phyloP scores from a whole-genome alignment of 2,797 vertebrate genomes.

The Platyrinchus mystaceus region DNA sequence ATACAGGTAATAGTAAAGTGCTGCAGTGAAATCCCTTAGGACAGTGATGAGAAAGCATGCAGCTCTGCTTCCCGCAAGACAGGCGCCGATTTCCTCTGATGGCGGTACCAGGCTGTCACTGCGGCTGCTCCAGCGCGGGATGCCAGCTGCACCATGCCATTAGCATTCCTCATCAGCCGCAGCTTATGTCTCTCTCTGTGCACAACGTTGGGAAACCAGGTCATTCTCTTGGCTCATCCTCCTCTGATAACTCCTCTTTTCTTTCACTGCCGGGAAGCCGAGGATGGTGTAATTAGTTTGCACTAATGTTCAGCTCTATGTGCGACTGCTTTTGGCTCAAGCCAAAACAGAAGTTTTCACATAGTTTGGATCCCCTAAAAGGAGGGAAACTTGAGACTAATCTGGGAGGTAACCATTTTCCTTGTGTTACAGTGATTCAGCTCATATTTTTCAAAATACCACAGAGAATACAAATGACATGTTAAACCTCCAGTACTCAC shows the following conservation, averaged over 20 bases:
- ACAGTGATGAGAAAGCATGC: not conserved
- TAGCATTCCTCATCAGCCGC: constrained; percentile 35
- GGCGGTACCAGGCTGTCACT: not conserved
- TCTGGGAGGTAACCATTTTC: not conserved
- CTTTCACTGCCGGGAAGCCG: not conserved
- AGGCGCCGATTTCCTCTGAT: not conserved
- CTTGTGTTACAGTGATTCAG: not conserved
- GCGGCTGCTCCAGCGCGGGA: not conserved
- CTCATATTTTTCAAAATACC: constrained; percentile 34
- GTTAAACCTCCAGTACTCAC: not conserved
- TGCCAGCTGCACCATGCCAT: constrained; percentile 45
- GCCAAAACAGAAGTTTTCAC: constrained; percentile 26
- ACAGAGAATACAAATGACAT: not conserved
- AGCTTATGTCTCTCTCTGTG: constrained; percentile 3
- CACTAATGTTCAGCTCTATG: not conserved
- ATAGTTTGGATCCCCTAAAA: constrained; percentile 16
- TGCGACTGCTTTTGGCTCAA: not conserved
- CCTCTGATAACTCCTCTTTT: constrained; percentile 49
- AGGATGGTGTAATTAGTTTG: constrained; percentile 33
- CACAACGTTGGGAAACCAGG: constrained; percentile 37
- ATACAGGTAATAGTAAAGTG: not conserved
- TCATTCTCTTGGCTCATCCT: constrained; percentile 56
- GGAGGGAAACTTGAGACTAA: not conserved
- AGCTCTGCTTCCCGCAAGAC: not conserved
- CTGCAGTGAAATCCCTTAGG: not conserved